phyloP scores from a whole-genome alignment of 2,888 invertebrate genomes.

The Pharmacophagus antenor region DNA sequence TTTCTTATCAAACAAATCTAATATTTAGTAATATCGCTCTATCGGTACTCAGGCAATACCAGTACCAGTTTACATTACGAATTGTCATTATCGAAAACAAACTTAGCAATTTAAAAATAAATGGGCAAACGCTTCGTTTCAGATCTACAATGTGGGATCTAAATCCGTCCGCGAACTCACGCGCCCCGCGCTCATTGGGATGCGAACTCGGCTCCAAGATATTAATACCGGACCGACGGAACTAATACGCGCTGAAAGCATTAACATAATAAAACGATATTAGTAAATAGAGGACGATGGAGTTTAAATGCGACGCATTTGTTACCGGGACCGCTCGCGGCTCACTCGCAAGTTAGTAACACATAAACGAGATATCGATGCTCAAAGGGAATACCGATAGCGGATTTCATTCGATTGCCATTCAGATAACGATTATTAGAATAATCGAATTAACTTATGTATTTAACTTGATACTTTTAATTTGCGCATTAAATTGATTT shows the following conservation, averaged over 20 bases:
- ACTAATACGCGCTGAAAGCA: conserved; percentile 39
- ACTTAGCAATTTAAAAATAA: conserved; percentile 20
- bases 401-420: conserved; percentile 11
- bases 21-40: too few relatives aligned
- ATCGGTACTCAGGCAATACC: too few relatives aligned
- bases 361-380: conserved; percentile 5
- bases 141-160: conserved; percentile 11
- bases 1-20: too few relatives aligned
- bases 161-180: conserved; percentile 11
- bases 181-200: conserved; percentile 43
- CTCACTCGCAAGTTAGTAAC: too few relatives aligned
- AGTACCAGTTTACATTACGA: too few relatives aligned
- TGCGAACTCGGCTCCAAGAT: conserved; percentile 44
- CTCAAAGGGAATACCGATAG: conserved; percentile 5
- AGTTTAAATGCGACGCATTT: conserved; percentile 33
- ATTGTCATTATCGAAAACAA: too few relatives aligned
- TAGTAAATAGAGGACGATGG: conserved; percentile 27
- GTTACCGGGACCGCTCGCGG: conserved; percentile 31
- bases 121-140: conserved; percentile 31
- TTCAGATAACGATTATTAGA: background rate
- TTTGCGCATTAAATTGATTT: background rate
- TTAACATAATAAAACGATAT: conserved; percentile 42
- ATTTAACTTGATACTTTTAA: background rate
- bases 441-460: conserved; percentile 16
- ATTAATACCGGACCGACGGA: conserved; percentile 41